phyloP scores from a whole-genome alignment of 2,888 invertebrate genomes.

The Lasioglossum zephyrum region DNA sequence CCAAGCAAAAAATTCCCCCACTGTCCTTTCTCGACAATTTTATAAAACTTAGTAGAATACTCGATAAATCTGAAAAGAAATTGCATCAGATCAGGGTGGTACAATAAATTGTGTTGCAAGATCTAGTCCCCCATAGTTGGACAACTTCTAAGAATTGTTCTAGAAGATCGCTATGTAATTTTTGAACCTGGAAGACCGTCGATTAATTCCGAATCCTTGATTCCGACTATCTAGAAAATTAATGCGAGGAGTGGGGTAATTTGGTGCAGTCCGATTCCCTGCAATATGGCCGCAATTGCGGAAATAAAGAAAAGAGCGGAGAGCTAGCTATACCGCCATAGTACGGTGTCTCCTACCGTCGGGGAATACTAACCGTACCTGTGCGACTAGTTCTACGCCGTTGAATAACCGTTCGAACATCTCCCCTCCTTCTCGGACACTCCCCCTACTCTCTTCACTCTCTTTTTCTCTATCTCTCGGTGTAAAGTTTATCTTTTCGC shows the following conservation, averaged over 20 bases:
- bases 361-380: conserved; percentile 49
- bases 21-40: not conserved
- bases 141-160: not conserved
- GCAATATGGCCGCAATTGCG: not conserved
- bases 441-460: conserved; percentile 21
- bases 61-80: not conserved
- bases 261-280: not conserved
- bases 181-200: not conserved
- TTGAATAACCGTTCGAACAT: conserved; percentile 79
- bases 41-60: not conserved
- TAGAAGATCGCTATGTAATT: not conserved
- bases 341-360: conserved; percentile 32
- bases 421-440: conserved; percentile 25
- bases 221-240: not conserved
- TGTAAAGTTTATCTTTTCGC: conserved; percentile 10
- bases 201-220: not conserved
- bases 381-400: conserved; percentile 60
- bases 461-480: conserved; percentile 15
- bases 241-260: not conserved
- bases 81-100: not conserved
- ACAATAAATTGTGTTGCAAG: not conserved
- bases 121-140: not conserved
- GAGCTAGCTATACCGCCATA: conserved; percentile 25
- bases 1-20: not conserved
- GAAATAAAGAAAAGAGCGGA: conserved; percentile 12